A percentile compares a stretch with the other conserved stretches of the same genome.
Evolutionary conservation across 2,797 vertebrate genomes (phyloP).

Genomic region (Manis pentadactyla): DNA sequence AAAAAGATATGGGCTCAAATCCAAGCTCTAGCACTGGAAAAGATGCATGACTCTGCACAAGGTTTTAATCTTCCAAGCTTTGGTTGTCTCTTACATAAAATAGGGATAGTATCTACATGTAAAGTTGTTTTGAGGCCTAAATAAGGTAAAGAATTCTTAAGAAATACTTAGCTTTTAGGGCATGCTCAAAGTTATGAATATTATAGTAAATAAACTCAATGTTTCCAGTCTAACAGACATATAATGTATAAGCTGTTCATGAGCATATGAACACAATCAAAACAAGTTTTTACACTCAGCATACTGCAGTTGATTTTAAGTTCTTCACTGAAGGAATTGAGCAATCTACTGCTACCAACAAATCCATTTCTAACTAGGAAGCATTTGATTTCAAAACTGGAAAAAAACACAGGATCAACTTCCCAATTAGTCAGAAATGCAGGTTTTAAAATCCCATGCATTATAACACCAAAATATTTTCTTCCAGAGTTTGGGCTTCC

Average conservation of each 20-base stretch:
- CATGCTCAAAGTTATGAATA: conserved; percentile 8
- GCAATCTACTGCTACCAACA: conserved; percentile 27
- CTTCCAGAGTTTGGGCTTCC: conserved; percentile 1
- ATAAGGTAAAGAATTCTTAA: conserved; percentile 33
- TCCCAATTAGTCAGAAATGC: conserved; percentile 53
- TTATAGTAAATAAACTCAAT: conserved; percentile 55
- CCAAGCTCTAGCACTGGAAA: conserved; percentile 35
- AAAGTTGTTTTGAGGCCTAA: conserved; percentile 35
- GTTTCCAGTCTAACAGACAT: conserved; percentile 45
- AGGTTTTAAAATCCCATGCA: conserved; percentile 34
- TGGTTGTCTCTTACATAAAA: conserved; percentile 38
- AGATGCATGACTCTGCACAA: conserved; percentile 3
- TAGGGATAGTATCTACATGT: background rate
- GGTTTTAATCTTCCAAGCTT: background rate
- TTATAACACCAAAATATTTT: background rate
- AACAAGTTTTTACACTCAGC: conserved; percentile 49
- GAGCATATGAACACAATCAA: conserved; percentile 38
- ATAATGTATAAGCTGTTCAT: conserved; percentile 11
- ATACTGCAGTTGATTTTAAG: conserved; percentile 33
- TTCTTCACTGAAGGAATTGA: conserved; percentile 57
- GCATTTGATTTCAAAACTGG: conserved; percentile 49
- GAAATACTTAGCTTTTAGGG: conserved; percentile 6
- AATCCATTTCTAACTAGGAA: conserved; percentile 40
- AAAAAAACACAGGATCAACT: background rate
- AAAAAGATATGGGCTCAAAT: conserved; percentile 68